Evolutionary conservation across 2,888 invertebrate species (phyloP).

Genomic region (Lagria hirta): DNA sequence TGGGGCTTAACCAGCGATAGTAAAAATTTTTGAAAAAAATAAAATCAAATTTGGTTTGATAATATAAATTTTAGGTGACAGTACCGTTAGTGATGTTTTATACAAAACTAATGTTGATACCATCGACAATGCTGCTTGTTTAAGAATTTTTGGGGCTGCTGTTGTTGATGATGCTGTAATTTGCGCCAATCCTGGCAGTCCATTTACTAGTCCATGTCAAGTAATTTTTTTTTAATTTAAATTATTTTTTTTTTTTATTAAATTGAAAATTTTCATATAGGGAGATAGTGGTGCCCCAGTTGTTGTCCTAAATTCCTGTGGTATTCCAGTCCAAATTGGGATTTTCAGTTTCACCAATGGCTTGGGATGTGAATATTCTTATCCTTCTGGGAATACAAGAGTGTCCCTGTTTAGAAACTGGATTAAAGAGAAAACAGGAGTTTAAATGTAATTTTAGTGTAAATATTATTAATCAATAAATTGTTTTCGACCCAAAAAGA

Average conservation of each 20-base stretch:
- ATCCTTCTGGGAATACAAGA: slow-evolving; percentile 12
- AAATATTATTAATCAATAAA: no score
- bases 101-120: slow-evolving; percentile 6
- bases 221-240: neutral
- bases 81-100: slow-evolving; percentile 11
- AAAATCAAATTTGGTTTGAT: neutral
- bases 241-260: slow-evolving; percentile 1
- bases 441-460: slow-evolving; percentile 8
- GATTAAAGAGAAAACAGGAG: slow-evolving; percentile 11
- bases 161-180: slow-evolving; percentile 4
- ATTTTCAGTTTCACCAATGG: slow-evolving; percentile 16
- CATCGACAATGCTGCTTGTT: slow-evolving; percentile 11
- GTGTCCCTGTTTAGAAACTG: slow-evolving; percentile 10
- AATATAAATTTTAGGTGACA: slow-evolving; percentile 3
- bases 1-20: slow-evolving; percentile 15
- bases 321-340: slow-evolving; percentile 13
- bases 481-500: no score
- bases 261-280: no score
- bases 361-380: slow-evolving; percentile 11
- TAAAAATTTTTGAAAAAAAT: neutral
- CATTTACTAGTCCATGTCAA: slow-evolving; percentile 16
- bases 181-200: slow-evolving; percentile 16
- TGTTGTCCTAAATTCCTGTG: slow-evolving; percentile 14
- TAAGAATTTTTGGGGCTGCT: slow-evolving; percentile 1
- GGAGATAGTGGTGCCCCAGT: slow-evolving; percentile 19